Conservation (phyloP, 37 sponge, comb jelly and placozoan genomes). For the Aplysina aerophoba region DNA sequence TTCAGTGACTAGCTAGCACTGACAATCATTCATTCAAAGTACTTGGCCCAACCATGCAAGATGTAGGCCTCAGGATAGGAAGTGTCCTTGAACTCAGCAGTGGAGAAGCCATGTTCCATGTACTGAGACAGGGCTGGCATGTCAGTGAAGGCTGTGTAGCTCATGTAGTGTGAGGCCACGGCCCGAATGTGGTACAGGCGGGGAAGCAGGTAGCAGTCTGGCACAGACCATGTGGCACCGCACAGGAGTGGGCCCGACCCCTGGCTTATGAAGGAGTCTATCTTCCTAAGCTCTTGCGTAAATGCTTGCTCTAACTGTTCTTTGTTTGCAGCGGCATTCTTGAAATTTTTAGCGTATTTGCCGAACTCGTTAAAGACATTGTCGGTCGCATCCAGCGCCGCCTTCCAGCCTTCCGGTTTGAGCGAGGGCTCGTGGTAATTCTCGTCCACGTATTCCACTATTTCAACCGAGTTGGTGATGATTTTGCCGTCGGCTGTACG, state of each 20-base stretch:
- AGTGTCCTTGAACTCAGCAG: slow-evolving; percentile 46
- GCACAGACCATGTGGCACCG: slow-evolving; percentile 33
- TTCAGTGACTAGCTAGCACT: no score
- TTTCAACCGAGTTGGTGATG: slow-evolving; percentile 42
- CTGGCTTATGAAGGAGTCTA: slow-evolving; percentile 32
- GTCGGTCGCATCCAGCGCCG: slow-evolving; percentile 47
- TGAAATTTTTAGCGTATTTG: slow-evolving; percentile 52
- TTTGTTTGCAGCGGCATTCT: slow-evolving; percentile 25
- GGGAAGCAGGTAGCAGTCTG: slow-evolving; percentile 59
- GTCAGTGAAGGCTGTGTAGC: slow-evolving; percentile 33
- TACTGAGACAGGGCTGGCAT: slow-evolving; percentile 32
- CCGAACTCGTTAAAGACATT: slow-evolving; percentile 45
- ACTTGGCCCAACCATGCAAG: slow-evolving; percentile 57
- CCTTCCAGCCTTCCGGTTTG: slow-evolving; percentile 32
- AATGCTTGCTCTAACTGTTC: slow-evolving; percentile 27
- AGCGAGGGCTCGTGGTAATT: slow-evolving; percentile 46
- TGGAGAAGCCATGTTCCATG: slow-evolving; percentile 48
- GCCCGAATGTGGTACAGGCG: slow-evolving; percentile 50
- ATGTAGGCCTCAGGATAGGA: slow-evolving; percentile 52
- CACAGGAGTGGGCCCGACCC: slow-evolving; percentile 36
- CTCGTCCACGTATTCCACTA: slow-evolving; percentile 41
- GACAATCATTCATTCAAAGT: slow-evolving; percentile 33
- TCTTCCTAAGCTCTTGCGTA: slow-evolving; percentile 41
- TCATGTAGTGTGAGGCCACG: slow-evolving; percentile 41
- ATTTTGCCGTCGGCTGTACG: slow-evolving; percentile 38